phyloP scores from a whole-genome alignment of 1,140 invertebrate genomes.

The Drosophila mauritiana region DNA sequence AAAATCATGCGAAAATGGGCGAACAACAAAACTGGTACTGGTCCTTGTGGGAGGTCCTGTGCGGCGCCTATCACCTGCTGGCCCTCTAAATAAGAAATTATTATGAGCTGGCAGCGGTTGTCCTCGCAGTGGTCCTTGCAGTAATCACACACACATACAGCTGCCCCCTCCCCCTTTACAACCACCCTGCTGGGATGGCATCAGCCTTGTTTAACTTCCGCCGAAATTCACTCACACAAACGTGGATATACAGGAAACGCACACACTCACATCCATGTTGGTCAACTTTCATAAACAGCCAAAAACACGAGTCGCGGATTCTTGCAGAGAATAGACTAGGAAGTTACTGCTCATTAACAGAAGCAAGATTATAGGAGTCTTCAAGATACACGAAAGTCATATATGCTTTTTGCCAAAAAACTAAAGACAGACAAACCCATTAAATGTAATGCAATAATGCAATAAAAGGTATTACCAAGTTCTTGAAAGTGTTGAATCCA shows the following conservation, averaged over 20 bases:
- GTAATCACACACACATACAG: slow-evolving; percentile 35
- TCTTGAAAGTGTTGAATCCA: too few species aligned
- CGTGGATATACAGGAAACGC: slow-evolving; percentile 42
- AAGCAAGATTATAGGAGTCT: not conserved
- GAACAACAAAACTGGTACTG: slow-evolving; percentile 45
- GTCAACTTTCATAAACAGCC: slow-evolving; percentile 70
- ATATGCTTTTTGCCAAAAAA: too few species aligned
- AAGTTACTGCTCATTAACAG: not conserved
- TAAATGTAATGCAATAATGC: too few species aligned
- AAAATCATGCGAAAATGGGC: slow-evolving; percentile 61
- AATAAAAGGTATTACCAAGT: too few species aligned
- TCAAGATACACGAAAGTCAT: too few species aligned
- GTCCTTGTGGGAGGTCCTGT: not conserved
- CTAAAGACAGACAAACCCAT: too few species aligned
- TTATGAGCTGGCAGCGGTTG: slow-evolving; percentile 64
- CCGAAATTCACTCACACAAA: slow-evolving; percentile 41
- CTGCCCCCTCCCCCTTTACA: not conserved
- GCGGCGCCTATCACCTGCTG: slow-evolving; percentile 56
- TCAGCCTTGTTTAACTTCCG: slow-evolving; percentile 67
- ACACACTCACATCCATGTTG: slow-evolving; percentile 41
- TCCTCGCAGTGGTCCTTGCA: slow-evolving; percentile 40
- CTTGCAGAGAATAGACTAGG: not conserved
- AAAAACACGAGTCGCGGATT: slow-evolving; percentile 18
- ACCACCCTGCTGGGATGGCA: not conserved
- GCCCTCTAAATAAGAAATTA: slow-evolving; percentile 77